Conservation (phyloP, 2,888 invertebrate species). For the Xanthorhoe spadicearia region DNA sequence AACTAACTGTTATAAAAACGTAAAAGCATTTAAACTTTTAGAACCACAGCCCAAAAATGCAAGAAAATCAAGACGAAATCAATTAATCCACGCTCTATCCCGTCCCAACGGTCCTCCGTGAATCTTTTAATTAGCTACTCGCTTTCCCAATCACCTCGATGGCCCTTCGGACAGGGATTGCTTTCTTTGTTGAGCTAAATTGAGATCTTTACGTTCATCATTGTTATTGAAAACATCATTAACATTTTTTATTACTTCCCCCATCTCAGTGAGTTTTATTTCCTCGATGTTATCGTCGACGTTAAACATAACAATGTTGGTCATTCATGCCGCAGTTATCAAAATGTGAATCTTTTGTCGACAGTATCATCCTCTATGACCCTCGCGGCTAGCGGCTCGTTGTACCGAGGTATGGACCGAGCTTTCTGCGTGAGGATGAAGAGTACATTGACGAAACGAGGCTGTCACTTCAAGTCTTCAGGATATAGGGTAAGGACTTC, state of each 20-base stretch:
- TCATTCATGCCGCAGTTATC: slow-evolving; percentile 44
- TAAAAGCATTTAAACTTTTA: slow-evolving; percentile 53
- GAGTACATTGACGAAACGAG: slow-evolving; percentile 97
- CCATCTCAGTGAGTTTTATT: slow-evolving; percentile 35
- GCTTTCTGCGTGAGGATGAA: slow-evolving; percentile 99
- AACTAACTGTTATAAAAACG: not conserved
- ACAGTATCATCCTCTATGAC: slow-evolving; percentile 94
- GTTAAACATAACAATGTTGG: slow-evolving; percentile 32
- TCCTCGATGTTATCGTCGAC: slow-evolving; percentile 40
- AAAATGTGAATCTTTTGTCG: slow-evolving; percentile 49
- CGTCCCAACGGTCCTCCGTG: slow-evolving; percentile 59
- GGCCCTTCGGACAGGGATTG: slow-evolving; percentile 54
- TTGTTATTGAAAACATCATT: slow-evolving; percentile 41
- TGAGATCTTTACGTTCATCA: slow-evolving; percentile 49
- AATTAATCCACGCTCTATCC: slow-evolving; percentile 73
- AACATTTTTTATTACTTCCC: slow-evolving; percentile 37
- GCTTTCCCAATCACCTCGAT: slow-evolving; percentile 66
- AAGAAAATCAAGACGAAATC: slow-evolving; percentile 68
- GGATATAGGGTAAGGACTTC: slow-evolving; percentile 94
- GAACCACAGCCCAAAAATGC: slow-evolving; percentile 60
- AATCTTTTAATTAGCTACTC: slow-evolving; percentile 73
- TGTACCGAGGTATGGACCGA: slow-evolving; percentile 94
- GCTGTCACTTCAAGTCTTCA: slow-evolving; percentile 98
- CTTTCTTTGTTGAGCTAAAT: slow-evolving; percentile 53
- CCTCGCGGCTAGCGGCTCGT: slow-evolving; percentile 87